These are phyloP conservation scores for Psittacula echo DNA, from an alignment of 2,797 vertebrate species.

Conservation along the genomic window DNA sequence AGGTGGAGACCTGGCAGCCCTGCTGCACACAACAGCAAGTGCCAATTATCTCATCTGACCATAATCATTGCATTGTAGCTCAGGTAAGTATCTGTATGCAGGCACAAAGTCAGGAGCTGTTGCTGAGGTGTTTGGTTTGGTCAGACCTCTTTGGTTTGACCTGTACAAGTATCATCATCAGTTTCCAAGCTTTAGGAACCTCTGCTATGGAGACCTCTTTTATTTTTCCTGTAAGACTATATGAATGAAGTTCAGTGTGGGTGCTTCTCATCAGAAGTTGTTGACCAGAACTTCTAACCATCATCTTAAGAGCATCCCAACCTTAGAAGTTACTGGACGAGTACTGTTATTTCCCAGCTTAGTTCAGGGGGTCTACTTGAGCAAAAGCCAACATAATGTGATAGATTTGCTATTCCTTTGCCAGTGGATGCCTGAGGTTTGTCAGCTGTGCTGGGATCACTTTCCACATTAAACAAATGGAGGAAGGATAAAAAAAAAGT, in stretches of 20 bases:
- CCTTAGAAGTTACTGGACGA: not conserved
- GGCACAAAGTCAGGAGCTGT: not conserved
- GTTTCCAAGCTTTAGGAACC: not conserved
- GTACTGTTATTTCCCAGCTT: not conserved
- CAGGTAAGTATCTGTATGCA: not conserved
- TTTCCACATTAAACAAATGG: conserved; percentile 51
- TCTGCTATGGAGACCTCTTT: not conserved
- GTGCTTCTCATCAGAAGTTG: not conserved
- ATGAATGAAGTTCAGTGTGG: not conserved
- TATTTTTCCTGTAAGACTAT: not conserved
- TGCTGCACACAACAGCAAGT: not conserved
- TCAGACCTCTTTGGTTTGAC: not conserved
- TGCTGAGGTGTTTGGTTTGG: not conserved
- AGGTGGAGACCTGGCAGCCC: conserved; percentile 35
- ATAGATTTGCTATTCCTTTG: conserved; percentile 20
- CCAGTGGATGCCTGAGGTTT: conserved; percentile 59
- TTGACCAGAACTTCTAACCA: not conserved
- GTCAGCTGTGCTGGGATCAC: conserved; percentile 50
- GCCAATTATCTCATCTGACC: conserved; percentile 29
- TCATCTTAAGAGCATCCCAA: not conserved
- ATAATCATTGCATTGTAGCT: not conserved
- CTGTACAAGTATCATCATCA: not conserved
- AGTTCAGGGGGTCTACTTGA: conserved; percentile 20
- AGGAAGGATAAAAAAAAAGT: not conserved
- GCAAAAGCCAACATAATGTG: not conserved